A percentile compares a stretch with the other conserved stretches of the same genome.
phyloP scores from a whole-genome alignment of 1,140 invertebrate genomes.

The Hypsibius dujardini region DNA sequence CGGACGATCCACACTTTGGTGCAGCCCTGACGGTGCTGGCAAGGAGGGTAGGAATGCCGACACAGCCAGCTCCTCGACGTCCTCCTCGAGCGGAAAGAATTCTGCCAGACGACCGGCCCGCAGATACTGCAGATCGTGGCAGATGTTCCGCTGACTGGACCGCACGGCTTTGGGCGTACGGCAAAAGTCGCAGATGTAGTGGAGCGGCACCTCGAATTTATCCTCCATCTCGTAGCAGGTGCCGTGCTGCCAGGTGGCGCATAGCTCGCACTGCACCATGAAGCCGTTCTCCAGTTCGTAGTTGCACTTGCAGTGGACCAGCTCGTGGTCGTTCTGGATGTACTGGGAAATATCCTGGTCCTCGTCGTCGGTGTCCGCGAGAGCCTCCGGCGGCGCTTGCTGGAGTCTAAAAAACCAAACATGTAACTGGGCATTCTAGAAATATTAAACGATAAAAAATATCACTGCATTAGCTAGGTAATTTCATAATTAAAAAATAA shows the following conservation, averaged over 20 bases:
- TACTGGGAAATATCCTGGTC: neutral
- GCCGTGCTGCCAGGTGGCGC: constrained; percentile 82
- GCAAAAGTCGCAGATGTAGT: constrained; percentile 73
- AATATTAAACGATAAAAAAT: too few relatives aligned
- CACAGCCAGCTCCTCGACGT: too few relatives aligned
- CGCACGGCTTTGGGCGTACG: constrained; percentile 43
- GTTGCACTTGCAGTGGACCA: constrained; percentile 1
- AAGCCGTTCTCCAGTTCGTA: constrained; percentile 16
- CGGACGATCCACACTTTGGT: neutral
- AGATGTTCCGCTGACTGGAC: neutral
- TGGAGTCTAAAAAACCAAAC: constrained; percentile 15
- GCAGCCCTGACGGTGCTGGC: neutral
- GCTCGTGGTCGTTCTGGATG: constrained; percentile 9
- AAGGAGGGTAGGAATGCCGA: neutral
- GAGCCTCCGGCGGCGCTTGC: too few relatives aligned
- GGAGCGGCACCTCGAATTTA: constrained; percentile 63
- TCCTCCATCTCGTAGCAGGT: constrained; percentile 61
- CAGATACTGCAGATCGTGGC: constrained; percentile 13
- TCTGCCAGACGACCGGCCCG: neutral
- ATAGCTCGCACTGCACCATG: constrained; percentile 61
- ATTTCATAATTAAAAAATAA: too few relatives aligned
- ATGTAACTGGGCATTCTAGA: constrained; percentile 7
- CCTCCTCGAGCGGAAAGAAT: neutral
- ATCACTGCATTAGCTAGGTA: too few relatives aligned
- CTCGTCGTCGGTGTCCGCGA: too few relatives aligned